A percentile compares a stretch with the other conserved stretches of the same genome.
Conservation (phyloP, 1,140 invertebrate species). For the Cydia pomonella region DNA sequence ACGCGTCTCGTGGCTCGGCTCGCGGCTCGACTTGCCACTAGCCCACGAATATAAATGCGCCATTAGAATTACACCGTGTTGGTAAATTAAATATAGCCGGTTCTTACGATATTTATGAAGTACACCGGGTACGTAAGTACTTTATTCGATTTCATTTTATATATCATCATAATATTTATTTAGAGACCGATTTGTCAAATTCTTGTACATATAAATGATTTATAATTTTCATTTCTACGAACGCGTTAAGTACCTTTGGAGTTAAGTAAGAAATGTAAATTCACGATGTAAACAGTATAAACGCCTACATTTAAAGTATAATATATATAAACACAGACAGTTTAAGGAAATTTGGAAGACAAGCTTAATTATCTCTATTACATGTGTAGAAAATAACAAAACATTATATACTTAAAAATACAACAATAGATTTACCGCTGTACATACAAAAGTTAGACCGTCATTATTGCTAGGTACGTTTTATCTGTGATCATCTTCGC, state of each 20-base stretch:
- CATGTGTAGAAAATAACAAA: not conserved
- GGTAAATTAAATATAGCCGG: not conserved
- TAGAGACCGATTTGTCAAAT: not conserved
- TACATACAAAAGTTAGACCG: no score
- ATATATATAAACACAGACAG: not conserved
- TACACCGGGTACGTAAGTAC: not conserved
- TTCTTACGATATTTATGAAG: no score
- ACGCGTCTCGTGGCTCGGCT: no score
- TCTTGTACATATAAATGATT: not conserved
- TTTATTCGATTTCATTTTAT: not conserved
- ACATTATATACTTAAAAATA: no score
- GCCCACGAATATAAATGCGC: no score
- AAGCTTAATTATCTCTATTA: not conserved
- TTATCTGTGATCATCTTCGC: no score
- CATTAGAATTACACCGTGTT: not conserved
- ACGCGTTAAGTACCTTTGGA: not conserved
- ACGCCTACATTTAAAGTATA: not conserved
- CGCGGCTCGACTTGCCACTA: no score
- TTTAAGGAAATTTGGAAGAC: constrained; percentile 22
- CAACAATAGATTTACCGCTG: no score
- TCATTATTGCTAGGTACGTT: not conserved
- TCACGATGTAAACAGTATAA: not conserved
- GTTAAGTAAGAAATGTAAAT: not conserved
- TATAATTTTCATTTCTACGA: not conserved
- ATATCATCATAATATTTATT: not conserved